Evolutionary conservation across 2,797 vertebrate genomes (phyloP), one percentile per base, ranked within the genome.

Genomic region (Phoebastria nigripes): DNA sequence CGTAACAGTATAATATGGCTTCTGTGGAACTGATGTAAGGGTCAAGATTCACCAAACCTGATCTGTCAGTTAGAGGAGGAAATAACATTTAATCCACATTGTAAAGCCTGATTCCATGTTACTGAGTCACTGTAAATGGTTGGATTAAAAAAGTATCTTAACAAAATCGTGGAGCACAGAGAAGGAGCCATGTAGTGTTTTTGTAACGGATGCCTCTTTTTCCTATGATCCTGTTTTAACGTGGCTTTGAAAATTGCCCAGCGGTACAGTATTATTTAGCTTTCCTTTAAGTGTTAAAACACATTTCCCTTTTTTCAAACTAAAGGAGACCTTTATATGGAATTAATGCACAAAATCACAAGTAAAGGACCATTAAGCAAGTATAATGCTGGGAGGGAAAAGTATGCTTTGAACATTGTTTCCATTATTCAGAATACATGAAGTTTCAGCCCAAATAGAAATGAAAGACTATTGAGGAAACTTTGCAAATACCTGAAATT

Each of bases 191-290:
- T 90, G 91, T 87, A 86, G 96, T 91, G 88, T 55, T 96, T 96
- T 96, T 95, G 91, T 96, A 83, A 70, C 11, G 8, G 77, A 66
- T 89, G 52, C 72, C 24, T 90, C 73, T 95, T 85, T 93, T 89
- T 59, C 80, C 67, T 96, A 5, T 49, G 52, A 87, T 95, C 26
- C 24, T 95, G 67, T 79, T 93, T 62, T 92, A 89, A 82, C 37
- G 54, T 84, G 44, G 33, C 91, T 95, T 96, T 96, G 70, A 92
- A 92, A 93, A 87, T 73, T 94, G 67, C 94, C 49, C 93, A 96
- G 96, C 94, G 93, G 94, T 92, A 82, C 51, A 37, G 90, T 80
- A 96, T 96, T 97, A 87, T 96, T 97, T 95, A 91, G 88, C 90
- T 94, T 92, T 87, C 66, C 96, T 94, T 95, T 89, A 95, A 87